Evolutionary conservation across 2,888 invertebrate genomes (phyloP), one percentile per base, ranked within the genome.

Genomic region (Cheilosia scutellata): DNA sequence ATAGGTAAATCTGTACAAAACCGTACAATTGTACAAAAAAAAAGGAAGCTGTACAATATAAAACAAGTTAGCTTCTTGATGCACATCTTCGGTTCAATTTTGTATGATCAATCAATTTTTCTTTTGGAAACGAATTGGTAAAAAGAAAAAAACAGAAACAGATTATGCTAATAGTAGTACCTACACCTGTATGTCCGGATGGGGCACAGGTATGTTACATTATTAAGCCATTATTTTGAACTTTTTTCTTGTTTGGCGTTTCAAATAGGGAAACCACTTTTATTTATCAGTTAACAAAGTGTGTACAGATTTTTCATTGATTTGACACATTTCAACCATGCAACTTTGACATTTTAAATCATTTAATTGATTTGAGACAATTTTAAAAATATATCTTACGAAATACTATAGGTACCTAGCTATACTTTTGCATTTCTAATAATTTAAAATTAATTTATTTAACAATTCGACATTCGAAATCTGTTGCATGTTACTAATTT

Each of bases 401-500:
- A 37, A 37, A 37, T 37, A 7, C 6, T 7, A 0, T 31, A 31
- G 31, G 5, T 29, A n/a, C n/a, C n/a, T n/a, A n/a, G n/a, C n/a
- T n/a, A n/a, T 20, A 20, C 20, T 20, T 20, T 25, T 31, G 20
- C 44, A 31, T 44, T 31, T 44, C n/a, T 11, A 53, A 33, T 33
- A 33, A 33, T 33, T 40, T 40, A 40, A 70, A 57, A 20, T 49
- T 5, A 42, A 44, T 44, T 55, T 55, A 44, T 68, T 40, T 55
- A 33, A 57, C n/a, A 47, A 63, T 63, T 44, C 55, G 65, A 57
- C 44, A 75, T 27, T 27, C 44, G 13, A 62, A 55, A 51, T 55
- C 74, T 55, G 42, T 74, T 63, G 53, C 55, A 65, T 65, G 33
- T 63, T 47, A 49, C 75, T 63, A 49, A 55, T 57, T 44, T 65